phyloP scores from a whole-genome alignment of 2,888 invertebrate species.

The Neoascia interrupta region DNA sequence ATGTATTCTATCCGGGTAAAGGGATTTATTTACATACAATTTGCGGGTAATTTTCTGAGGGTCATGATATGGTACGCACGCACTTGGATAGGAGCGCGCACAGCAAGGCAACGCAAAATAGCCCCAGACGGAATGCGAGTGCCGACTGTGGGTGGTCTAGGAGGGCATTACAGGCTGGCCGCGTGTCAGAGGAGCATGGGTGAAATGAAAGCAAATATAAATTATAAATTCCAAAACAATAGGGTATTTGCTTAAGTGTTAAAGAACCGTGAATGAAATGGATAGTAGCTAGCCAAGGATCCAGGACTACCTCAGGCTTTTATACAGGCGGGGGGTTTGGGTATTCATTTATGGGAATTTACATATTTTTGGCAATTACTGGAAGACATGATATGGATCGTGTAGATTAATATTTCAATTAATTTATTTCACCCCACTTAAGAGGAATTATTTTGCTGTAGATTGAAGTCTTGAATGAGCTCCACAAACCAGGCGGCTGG shows the following conservation, averaged over 20 bases:
- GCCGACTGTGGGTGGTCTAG: too few relatives aligned
- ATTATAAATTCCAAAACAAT: slow-evolving; percentile 45
- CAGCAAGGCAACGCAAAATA: too few relatives aligned
- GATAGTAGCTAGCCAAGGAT: slow-evolving; percentile 12
- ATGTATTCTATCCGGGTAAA: slow-evolving; percentile 38
- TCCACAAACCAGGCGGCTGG: not conserved
- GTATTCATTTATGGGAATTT: slow-evolving; percentile 6
- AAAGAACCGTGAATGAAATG: slow-evolving; percentile 38
- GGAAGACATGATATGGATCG: slow-evolving; percentile 7
- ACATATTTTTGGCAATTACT: slow-evolving; percentile 33
- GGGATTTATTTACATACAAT: slow-evolving; percentile 60
- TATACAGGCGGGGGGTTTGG: slow-evolving; percentile 13
- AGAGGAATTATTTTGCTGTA: not conserved
- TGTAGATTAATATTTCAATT: slow-evolving; percentile 38
- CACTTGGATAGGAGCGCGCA: slow-evolving; percentile 12
- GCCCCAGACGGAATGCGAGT: slow-evolving; percentile 13
- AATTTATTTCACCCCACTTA: slow-evolving; percentile 16
- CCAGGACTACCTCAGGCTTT: too few relatives aligned
- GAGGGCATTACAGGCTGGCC: too few relatives aligned
- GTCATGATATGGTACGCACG: slow-evolving; percentile 33
- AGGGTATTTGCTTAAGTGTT: slow-evolving; percentile 42
- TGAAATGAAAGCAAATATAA: slow-evolving; percentile 33
- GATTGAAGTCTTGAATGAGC: not conserved
- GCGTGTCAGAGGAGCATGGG: too few relatives aligned
- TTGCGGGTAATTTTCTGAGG: slow-evolving; percentile 45